phyloP scores from a whole-genome alignment of 2,113 vertebrate genomes.

The Tor tambroides region DNA sequence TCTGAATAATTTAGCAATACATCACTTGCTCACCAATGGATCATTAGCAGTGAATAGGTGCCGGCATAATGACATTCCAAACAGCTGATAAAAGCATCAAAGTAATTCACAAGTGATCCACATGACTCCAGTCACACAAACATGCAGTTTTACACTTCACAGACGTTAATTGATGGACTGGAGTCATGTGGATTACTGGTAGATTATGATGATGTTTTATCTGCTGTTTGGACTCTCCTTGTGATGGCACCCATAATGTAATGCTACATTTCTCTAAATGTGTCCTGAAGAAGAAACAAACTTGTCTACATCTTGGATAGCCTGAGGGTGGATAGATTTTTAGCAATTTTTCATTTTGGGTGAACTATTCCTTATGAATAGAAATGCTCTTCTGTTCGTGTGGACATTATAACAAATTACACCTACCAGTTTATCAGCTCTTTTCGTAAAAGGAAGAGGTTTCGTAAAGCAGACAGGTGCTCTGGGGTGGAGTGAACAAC shows the following conservation, averaged over 20 bases:
- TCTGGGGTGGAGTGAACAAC: conserved; percentile 76
- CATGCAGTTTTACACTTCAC: background rate
- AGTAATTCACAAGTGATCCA: background rate
- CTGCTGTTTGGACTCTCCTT: too few relatives aligned
- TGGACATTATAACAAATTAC: background rate
- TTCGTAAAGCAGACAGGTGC: conserved; percentile 72
- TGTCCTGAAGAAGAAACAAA: background rate
- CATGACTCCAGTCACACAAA: background rate
- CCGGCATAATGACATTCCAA: background rate
- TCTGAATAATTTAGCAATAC: background rate
- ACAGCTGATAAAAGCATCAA: background rate
- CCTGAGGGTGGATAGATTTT: background rate
- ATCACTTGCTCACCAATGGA: too few relatives aligned
- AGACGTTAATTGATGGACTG: background rate
- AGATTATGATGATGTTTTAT: background rate
- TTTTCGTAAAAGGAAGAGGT: conserved; percentile 85
- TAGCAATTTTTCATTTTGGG: background rate
- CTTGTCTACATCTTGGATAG: background rate
- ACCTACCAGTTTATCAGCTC: conserved; percentile 81
- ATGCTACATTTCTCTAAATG: background rate
- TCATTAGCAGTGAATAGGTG: background rate
- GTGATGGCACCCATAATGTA: background rate
- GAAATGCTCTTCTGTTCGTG: background rate
- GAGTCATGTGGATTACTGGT: background rate
- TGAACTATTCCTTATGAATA: too few relatives aligned